Base-by-base conservation (phyloP, 2,888 invertebrate species). In the Gari tellinella region DNA sequence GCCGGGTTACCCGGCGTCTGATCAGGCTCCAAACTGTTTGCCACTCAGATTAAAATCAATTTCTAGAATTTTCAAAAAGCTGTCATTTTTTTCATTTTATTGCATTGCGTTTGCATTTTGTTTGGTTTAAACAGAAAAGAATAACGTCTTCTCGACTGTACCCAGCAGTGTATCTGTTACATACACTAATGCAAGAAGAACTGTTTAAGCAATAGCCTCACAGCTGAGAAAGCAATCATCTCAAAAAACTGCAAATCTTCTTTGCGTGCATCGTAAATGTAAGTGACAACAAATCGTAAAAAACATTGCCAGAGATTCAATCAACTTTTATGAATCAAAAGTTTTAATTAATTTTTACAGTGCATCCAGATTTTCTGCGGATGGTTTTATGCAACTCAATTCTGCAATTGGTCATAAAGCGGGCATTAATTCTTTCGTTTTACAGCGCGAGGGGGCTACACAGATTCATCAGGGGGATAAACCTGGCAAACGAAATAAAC, bases 291-390 rank as follows among this genome's bases (percentile, higher is more conserved):
- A 57, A 14, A 49, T 65, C 55, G 46, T 65, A 74, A 74, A 74
- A 65, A 25, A 23, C 61, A 38, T 31, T 51, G 17, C 19, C 25
- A 61, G 49, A 25, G 40, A 19, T 46, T 55, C 56, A 64, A 64
- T 64, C 64, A 64, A 55, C 45, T 40, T 63, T 43, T 62, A 64
- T 64, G 55, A 61, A 72, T 72, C 65, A 65, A 60, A 53, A 45
- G 61, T 61, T 65, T 72, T 72, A 72, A 73, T 73, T 73, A 68
- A 68, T 64, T 64, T 43, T 63, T 60, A 51, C 51, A 49, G 25
- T 49, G 48, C 15, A 60, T 17, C 38, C 55, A 60, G 21, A 51
- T 25, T 45, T 43, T 41, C 48, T 40, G 49, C 17, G 46, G 31
- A 56, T 51, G 45, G 31, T 60, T 72, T 49, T 65, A 61, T 62